Percentiles rank a stretch among this genome's conserved stretches.
Evolutionary conservation across 1,140 invertebrate genomes (phyloP).

Genomic region (Heliconius nattereri): DNA sequence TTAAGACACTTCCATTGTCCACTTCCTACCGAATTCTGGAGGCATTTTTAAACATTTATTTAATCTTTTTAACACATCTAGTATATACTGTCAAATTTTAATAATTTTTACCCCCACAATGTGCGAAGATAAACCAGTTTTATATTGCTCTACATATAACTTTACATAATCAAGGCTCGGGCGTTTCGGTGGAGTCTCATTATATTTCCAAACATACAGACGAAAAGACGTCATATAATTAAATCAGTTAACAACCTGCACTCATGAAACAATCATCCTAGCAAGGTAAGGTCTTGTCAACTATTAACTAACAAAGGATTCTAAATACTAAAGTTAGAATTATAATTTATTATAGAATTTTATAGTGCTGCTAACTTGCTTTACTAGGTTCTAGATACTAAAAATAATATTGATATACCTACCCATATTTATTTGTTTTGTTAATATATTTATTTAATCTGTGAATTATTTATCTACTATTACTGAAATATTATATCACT

Average conservation of each 20-base stretch:
- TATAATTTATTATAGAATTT: background rate
- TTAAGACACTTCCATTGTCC: no score
- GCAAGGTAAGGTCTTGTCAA: constrained; percentile 1
- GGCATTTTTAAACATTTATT: no score
- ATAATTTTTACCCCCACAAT: constrained; percentile 15
- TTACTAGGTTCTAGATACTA: background rate
- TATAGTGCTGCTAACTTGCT: background rate
- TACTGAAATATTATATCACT: no score
- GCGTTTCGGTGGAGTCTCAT: constrained; percentile 8
- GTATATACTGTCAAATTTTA: background rate
- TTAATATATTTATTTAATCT: background rate
- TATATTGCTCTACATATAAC: constrained; percentile 32
- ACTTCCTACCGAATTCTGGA: no score
- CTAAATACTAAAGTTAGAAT: background rate
- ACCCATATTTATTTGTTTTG: background rate
- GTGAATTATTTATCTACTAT: no score
- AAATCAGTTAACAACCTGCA: constrained; percentile 14
- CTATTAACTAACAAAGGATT: background rate
- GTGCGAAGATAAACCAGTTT: constrained; percentile 34
- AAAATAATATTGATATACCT: background rate
- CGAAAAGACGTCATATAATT: constrained; percentile 27
- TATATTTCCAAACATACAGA: constrained; percentile 17
- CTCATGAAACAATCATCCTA: background rate
- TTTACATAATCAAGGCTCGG: constrained; percentile 34
- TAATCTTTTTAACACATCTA: no score